Evolutionary conservation across 2,888 invertebrate species (phyloP).

Genomic region (Pteria penguin): DNA sequence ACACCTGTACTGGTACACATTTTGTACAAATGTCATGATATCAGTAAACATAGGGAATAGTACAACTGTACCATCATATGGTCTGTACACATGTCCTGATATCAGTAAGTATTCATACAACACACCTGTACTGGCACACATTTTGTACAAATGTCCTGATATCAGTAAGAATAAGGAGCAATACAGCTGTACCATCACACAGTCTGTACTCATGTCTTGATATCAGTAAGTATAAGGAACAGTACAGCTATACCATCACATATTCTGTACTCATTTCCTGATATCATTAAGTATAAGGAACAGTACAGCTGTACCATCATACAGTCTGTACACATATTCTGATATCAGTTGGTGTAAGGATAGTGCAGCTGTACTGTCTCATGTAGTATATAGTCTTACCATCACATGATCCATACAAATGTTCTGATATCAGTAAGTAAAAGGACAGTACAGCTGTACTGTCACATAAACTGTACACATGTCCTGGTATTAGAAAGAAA

Average conservation of each 20-base stretch:
- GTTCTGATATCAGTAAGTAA: too few species aligned
- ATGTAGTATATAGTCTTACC: too few species aligned
- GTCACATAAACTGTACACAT: too few species aligned
- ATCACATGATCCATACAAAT: too few species aligned
- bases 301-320: conserved; percentile 82
- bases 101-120: conserved; percentile 72
- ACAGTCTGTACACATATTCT: conserved; percentile 84
- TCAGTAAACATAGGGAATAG: conserved; percentile 74
- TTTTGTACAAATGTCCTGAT: conserved; percentile 84
- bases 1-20: conserved; percentile 82
- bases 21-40: conserved; percentile 84
- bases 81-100: conserved; percentile 84
- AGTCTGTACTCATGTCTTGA: conserved; percentile 84
- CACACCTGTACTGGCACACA: conserved; percentile 82
- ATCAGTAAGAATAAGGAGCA: conserved; percentile 74
- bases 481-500: too few species aligned
- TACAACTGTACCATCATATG: conserved; percentile 82
- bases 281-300: conserved; percentile 78
- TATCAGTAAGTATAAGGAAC: conserved; percentile 72
- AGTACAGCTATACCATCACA: conserved; percentile 82
- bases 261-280: conserved; percentile 84
- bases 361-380: too few species aligned
- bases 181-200: conserved; percentile 82
- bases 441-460: too few species aligned
- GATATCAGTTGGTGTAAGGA: too few species aligned